Evolutionary conservation across 2,797 vertebrate genomes (phyloP).

Genomic region (Scarus forsteni): DNA sequence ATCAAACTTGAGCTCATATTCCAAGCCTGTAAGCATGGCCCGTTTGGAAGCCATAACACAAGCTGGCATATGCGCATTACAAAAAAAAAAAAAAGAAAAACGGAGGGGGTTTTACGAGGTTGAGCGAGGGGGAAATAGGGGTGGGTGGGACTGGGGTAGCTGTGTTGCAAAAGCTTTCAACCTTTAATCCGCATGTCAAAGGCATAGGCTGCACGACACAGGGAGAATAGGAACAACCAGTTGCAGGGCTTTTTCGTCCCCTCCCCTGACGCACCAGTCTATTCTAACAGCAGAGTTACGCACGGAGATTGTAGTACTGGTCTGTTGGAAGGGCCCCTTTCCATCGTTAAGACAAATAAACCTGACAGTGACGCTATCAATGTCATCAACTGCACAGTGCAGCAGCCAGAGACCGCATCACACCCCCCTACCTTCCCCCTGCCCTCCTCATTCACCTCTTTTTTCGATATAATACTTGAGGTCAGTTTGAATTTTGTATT

Average conservation of each 20-base stretch:
- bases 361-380: constrained; percentile 75
- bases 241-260: constrained; percentile 14
- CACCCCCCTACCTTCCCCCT: neutral
- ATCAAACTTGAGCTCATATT: constrained; percentile 71
- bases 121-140: neutral
- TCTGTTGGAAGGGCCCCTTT: constrained; percentile 63
- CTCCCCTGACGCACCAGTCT: constrained; percentile 53
- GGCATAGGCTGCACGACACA: constrained; percentile 69
- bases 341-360: constrained; percentile 70
- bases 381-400: constrained; percentile 74
- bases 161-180: constrained; percentile 77
- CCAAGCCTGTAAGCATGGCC: constrained; percentile 49
- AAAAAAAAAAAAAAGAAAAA: constrained; percentile 45
- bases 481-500: constrained; percentile 72
- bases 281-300: constrained; percentile 60
- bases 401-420: constrained; percentile 37
- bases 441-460: constrained; percentile 45
- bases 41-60: constrained; percentile 56
- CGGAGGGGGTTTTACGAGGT: constrained; percentile 43
- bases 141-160: constrained; percentile 4
- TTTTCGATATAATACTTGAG: constrained; percentile 85
- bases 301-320: constrained; percentile 64
- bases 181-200: constrained; percentile 82
- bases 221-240: constrained; percentile 62
- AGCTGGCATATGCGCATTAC: constrained; percentile 50